These are phyloP conservation scores for Cylloceria caligata DNA, from an alignment of 2,888 invertebrate species.

Conservation along the genomic window DNA sequence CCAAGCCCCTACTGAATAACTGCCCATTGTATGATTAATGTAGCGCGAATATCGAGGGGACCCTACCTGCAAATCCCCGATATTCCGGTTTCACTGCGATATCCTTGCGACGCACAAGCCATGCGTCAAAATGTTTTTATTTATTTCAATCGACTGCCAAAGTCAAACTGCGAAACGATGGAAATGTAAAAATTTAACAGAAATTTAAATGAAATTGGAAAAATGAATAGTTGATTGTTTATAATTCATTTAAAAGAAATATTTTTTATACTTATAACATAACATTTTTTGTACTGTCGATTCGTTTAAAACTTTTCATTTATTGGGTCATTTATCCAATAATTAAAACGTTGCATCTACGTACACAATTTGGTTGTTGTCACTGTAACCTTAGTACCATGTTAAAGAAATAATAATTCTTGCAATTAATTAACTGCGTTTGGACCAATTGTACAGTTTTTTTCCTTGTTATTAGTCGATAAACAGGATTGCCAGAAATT, in stretches of 20 bases:
- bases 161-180: too few relatives aligned
- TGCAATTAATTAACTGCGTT: not conserved
- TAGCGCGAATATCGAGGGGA: constrained; percentile 32
- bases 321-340: too few relatives aligned
- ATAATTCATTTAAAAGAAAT: too few relatives aligned
- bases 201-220: too few relatives aligned
- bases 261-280: too few relatives aligned
- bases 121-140: too few relatives aligned
- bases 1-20: constrained; percentile 52
- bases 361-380: not conserved
- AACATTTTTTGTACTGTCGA: too few relatives aligned
- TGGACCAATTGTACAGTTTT: not conserved
- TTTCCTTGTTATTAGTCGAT: constrained; percentile 3
- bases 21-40: constrained; percentile 57
- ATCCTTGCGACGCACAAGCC: not conserved
- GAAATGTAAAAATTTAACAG: too few relatives aligned
- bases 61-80: constrained; percentile 23
- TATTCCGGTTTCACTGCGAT: constrained; percentile 19
- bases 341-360: not conserved
- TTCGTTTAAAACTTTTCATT: too few relatives aligned
- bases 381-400: not conserved
- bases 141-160: too few relatives aligned
- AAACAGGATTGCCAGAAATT: constrained; percentile 14
- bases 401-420: not conserved
- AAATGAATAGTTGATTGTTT: too few relatives aligned